Evolutionary conservation across 2,888 invertebrate species (phyloP), one percentile per base, ranked within the genome.

Genomic region (Balanococcus diminutus): DNA sequence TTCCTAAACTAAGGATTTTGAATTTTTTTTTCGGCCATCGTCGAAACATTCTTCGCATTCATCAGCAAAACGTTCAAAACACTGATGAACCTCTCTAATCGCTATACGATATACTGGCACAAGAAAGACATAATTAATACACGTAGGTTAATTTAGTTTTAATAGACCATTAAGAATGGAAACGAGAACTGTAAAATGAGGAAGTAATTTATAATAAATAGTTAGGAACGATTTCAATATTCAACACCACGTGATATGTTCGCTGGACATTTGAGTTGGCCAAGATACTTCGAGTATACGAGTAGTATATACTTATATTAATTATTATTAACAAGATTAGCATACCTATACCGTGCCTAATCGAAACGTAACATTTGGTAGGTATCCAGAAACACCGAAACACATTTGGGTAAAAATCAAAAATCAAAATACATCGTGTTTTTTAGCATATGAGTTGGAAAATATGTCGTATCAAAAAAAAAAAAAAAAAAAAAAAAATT

Each of bases 61-160:
- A 28, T 31, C 31, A 31, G 28, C 31, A 31, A 31, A n/a, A n/a
- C n/a, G n/a, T n/a, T n/a, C n/a, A n/a, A n/a, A n/a, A 31, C 72
- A 16, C 19, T 72, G 72, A 72, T 72, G 72, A 31, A 72, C 56
- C 31, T 31, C 31, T 31, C 72, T 72, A 72, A 72, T 72, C 72
- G 31, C n/a, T 31, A 31, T 72, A 72, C 72, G 31, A 72, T 31
- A 14, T 72, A 72, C 31, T 56, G 56, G 56, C 19, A 11, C 56
- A 56, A 56, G 56, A 56, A 56, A 19, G 56, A 56, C 56, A 72
- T 72, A 72, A 72, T 72, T 72, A 72, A 31, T 31, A 31, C 11
- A 9, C 31, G n/a, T n/a, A 72, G 31, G 31, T 72, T 72, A 72
- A 72, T 72, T 72, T 72, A 19, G 72, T 72, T 72, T 72, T 72